A percentile compares a stretch with the other conserved stretches of the same genome.
These are phyloP conservation scores for Heliconius ismenius DNA, from an alignment of 2,888 invertebrate genomes.

Conservation along the genomic window DNA sequence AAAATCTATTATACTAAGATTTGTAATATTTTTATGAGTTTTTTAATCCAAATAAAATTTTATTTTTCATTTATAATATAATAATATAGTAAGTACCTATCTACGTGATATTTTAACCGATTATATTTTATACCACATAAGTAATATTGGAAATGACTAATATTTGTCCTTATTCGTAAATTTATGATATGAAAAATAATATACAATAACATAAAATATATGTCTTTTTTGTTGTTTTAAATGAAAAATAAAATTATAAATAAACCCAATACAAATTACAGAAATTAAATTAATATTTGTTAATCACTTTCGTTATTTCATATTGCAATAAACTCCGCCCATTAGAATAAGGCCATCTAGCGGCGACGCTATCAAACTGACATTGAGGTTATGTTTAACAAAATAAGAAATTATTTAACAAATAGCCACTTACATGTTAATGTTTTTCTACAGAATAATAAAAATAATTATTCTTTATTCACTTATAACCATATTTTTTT, in stretches of 20 bases:
- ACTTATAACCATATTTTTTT: slow-evolving; percentile 28
- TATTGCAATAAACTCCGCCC: slow-evolving; percentile 55
- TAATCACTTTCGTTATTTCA: not conserved
- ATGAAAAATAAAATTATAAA: not conserved
- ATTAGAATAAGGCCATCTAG: slow-evolving; percentile 58
- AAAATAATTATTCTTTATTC: slow-evolving; percentile 22
- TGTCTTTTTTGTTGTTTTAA: not conserved
- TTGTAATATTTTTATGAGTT: too few relatives aligned
- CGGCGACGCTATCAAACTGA: slow-evolving; percentile 41
- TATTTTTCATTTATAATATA: too few relatives aligned
- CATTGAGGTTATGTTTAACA: slow-evolving; percentile 61
- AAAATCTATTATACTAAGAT: too few relatives aligned
- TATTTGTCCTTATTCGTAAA: too few relatives aligned
- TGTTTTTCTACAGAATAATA: not conserved
- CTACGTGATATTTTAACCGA: not conserved
- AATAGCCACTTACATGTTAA: not conserved
- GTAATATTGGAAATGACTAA: too few relatives aligned
- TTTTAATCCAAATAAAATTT: too few relatives aligned
- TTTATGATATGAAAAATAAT: too few relatives aligned
- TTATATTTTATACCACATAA: not conserved
- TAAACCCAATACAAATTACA: not conserved
- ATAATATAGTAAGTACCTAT: too few relatives aligned
- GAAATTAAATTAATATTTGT: not conserved
- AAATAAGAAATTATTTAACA: slow-evolving; percentile 23
- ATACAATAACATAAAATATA: too few relatives aligned